phyloP scores from a whole-genome alignment of 2,113 vertebrate species.

The Otocyon megalotis region DNA sequence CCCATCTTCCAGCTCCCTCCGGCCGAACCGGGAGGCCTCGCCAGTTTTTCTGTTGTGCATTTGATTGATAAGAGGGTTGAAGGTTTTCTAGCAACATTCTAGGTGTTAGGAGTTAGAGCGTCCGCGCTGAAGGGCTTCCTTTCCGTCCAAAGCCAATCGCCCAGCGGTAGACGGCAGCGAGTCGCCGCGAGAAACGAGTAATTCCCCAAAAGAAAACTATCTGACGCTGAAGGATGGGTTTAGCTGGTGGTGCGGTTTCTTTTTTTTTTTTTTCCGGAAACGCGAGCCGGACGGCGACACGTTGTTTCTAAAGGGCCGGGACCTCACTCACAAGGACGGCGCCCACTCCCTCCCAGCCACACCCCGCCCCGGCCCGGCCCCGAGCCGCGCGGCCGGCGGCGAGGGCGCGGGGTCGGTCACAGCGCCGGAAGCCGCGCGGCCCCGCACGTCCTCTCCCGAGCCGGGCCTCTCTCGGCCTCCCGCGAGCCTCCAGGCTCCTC shows the following conservation, averaged over 20 bases:
- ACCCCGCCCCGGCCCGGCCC: too few species aligned
- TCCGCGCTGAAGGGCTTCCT: not conserved
- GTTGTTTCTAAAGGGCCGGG: too few species aligned
- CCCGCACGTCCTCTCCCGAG: too few species aligned
- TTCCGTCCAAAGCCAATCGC: not conserved
- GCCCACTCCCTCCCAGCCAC: too few species aligned
- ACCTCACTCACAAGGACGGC: too few species aligned
- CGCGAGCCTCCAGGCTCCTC: not conserved
- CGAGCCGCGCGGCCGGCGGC: too few species aligned
- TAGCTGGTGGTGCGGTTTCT: not conserved
- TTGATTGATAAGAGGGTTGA: not conserved
- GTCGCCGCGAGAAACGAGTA: not conserved
- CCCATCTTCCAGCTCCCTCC: constrained; percentile 30
- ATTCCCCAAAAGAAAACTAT: not conserved
- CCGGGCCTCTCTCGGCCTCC: not conserved
- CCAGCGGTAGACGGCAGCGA: not conserved
- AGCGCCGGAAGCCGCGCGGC: too few species aligned
- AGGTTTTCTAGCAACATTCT: not conserved
- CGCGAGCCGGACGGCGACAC: not conserved
- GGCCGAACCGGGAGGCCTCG: constrained; percentile 15
- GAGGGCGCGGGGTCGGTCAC: too few species aligned
- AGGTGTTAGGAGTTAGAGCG: not conserved
- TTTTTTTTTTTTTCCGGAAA: not conserved
- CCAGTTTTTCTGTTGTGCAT: not conserved
- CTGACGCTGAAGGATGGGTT: not conserved